phyloP scores from a whole-genome alignment of 2,888 invertebrate genomes.

The Athalia cordata region DNA sequence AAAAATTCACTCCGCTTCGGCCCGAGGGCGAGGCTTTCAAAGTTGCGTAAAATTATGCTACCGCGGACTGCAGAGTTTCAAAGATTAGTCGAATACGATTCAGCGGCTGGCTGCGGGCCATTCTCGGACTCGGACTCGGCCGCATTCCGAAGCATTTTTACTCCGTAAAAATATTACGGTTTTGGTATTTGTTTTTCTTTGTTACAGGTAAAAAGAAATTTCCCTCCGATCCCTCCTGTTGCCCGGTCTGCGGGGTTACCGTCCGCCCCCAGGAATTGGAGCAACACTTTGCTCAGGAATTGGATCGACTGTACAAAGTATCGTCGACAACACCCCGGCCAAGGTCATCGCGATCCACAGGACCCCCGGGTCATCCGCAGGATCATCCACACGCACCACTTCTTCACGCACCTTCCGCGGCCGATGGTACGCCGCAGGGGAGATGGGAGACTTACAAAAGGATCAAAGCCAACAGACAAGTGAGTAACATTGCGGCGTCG shows the following conservation, averaged over 20 bases:
- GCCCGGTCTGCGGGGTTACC: slow-evolving; percentile 92
- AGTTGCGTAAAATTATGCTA: not conserved
- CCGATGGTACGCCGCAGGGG: slow-evolving; percentile 76
- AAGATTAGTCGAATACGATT: not conserved
- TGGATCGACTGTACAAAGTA: slow-evolving; percentile 82
- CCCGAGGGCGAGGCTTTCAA: not conserved
- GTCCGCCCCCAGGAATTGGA: slow-evolving; percentile 89
- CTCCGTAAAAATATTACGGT: not conserved
- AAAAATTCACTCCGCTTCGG: not conserved
- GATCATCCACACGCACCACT: slow-evolving; percentile 68
- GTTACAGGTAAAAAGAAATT: slow-evolving; percentile 71
- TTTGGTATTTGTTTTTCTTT: not conserved
- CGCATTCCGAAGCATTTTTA: not conserved
- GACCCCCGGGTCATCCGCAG: slow-evolving; percentile 67
- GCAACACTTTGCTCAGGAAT: slow-evolving; percentile 86
- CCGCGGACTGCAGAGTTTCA: not conserved
- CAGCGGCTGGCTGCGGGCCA: not conserved
- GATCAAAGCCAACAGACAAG: slow-evolving; percentile 84
- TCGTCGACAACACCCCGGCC: slow-evolving; percentile 69
- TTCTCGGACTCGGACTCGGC: not conserved
- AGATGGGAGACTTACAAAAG: slow-evolving; percentile 86
- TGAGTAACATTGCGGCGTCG: slow-evolving; percentile 73
- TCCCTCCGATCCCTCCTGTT: slow-evolving; percentile 81
- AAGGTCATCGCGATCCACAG: slow-evolving; percentile 70
- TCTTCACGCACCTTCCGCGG: slow-evolving; percentile 71